Evolutionary conservation across 2,113 vertebrate species (phyloP).

Genomic region (Jacana jacana): DNA sequence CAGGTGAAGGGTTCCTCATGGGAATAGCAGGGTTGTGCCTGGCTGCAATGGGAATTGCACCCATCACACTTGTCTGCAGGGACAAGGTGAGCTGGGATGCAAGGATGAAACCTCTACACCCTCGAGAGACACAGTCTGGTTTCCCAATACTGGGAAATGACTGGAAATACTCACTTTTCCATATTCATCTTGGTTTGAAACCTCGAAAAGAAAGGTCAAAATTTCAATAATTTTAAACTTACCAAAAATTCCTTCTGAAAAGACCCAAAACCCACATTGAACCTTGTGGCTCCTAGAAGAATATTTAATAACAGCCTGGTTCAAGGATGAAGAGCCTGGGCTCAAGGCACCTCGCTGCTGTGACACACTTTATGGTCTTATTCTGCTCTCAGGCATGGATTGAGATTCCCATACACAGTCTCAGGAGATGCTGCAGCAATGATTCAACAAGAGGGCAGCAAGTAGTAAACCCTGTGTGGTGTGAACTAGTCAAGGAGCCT

Average conservation of each 20-base stretch:
- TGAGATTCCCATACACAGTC: background rate
- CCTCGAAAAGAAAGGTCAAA: background rate
- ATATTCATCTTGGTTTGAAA: background rate
- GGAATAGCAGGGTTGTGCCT: background rate
- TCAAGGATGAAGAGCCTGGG: background rate
- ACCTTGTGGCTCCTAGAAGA: background rate
- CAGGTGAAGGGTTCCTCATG: background rate
- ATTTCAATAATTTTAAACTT: background rate
- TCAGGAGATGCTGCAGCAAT: background rate
- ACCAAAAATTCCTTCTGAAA: background rate
- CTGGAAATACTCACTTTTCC: background rate
- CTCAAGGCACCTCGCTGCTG: rapidly evolving
- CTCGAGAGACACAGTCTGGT: background rate
- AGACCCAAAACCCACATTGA: background rate
- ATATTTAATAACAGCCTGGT: background rate
- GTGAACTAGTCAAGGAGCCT: background rate
- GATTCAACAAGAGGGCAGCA: background rate
- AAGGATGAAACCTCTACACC: background rate
- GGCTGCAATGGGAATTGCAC: background rate
- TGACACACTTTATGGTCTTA: background rate
- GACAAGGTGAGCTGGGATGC: background rate
- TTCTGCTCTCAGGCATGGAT: background rate
- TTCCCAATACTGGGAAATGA: background rate
- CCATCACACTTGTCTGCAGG: background rate
- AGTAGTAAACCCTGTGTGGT: background rate